A percentile compares a stretch with the other conserved stretches of the same genome.
Conservation (phyloP, 2,113 vertebrate species). For the Ariopsis seemanni region DNA sequence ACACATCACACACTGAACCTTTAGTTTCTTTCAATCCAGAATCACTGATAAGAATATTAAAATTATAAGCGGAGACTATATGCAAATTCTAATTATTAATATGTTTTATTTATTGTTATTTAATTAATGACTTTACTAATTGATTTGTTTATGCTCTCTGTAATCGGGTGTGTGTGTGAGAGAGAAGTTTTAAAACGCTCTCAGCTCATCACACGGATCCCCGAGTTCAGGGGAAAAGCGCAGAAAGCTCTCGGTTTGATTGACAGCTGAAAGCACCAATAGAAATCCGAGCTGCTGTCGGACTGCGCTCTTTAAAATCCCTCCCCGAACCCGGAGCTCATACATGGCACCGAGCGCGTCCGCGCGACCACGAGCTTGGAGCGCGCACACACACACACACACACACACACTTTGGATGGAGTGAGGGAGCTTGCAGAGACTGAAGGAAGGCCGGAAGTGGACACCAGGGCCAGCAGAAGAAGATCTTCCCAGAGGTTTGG, state of each 20-base stretch:
- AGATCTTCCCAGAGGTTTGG: background rate
- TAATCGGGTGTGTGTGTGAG: background rate
- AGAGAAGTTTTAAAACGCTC: background rate
- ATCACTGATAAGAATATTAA: background rate
- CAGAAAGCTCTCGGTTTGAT: slow-evolving; percentile 70
- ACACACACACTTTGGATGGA: slow-evolving; percentile 40
- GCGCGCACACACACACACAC: slow-evolving; percentile 3
- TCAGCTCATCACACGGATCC: background rate
- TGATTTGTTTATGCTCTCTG: background rate
- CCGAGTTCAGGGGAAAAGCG: background rate
- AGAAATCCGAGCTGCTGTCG: slow-evolving; percentile 72
- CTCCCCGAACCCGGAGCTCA: slow-evolving; percentile 69
- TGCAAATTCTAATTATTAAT: background rate
- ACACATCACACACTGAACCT: too few relatives aligned
- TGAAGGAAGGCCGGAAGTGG: slow-evolving; percentile 8
- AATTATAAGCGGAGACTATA: background rate
- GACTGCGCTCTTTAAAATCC: slow-evolving; percentile 87
- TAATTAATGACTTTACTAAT: background rate
- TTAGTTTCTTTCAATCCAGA: background rate
- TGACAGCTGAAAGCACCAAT: slow-evolving; percentile 81
- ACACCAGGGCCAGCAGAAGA: background rate
- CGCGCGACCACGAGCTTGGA: slow-evolving; percentile 31
- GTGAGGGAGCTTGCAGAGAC: background rate
- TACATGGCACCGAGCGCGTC: slow-evolving; percentile 77
- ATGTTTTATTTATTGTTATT: background rate